A percentile compares a stretch with the other conserved stretches of the same genome.
phyloP scores from a whole-genome alignment of 2,888 invertebrate genomes.

The Pachliopta kotzebuea region DNA sequence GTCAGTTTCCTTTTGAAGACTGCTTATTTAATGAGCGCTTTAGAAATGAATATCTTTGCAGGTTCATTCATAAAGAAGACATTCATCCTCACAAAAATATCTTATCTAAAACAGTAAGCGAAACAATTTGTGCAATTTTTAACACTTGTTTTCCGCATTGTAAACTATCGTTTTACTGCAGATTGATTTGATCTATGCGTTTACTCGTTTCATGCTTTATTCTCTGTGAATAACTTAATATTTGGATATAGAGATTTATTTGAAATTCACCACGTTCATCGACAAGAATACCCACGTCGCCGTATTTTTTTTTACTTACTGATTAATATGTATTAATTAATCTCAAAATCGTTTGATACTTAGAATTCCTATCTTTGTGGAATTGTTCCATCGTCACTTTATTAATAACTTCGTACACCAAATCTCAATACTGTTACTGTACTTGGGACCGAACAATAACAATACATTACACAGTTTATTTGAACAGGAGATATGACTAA shows the following conservation, averaged over 20 bases:
- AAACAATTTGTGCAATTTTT: constrained; percentile 8
- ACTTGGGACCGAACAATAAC: background rate
- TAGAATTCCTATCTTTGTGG: background rate
- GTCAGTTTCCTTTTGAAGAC: constrained; percentile 23
- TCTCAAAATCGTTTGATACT: too few relatives aligned
- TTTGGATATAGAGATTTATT: too few relatives aligned
- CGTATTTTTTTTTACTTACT: background rate
- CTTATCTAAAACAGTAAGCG: constrained; percentile 4
- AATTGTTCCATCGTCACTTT: background rate
- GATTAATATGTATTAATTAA: background rate
- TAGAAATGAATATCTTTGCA: constrained; percentile 19
- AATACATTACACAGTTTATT: constrained; percentile 2
- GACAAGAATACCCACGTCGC: too few relatives aligned
- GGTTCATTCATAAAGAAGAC: constrained; percentile 16
- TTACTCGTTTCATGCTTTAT: too few relatives aligned
- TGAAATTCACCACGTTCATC: too few relatives aligned
- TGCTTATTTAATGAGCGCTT: constrained; percentile 24
- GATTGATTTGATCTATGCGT: too few relatives aligned
- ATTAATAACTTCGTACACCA: background rate
- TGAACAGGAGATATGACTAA: constrained; percentile 4
- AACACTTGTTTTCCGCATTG: background rate
- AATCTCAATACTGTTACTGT: background rate
- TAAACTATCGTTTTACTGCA: too few relatives aligned
- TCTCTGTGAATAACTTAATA: too few relatives aligned
- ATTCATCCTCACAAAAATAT: constrained; percentile 15